These are phyloP conservation scores for Drosophila prostipennis DNA, from an alignment of 2,888 invertebrate genomes.

Conservation along the genomic window DNA sequence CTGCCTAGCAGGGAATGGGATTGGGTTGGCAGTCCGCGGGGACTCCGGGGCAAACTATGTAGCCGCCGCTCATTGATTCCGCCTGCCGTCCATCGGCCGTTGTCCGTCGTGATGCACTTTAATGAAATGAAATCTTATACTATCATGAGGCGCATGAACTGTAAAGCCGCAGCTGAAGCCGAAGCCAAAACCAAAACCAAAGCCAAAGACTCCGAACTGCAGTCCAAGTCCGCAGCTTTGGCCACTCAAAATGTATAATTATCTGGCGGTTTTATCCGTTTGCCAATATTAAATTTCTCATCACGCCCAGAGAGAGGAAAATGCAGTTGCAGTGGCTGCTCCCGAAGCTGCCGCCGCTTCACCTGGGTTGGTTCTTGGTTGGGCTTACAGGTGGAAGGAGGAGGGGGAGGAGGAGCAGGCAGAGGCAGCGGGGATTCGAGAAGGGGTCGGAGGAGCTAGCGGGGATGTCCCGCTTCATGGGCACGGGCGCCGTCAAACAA, in stretches of 20 bases:
- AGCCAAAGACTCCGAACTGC: conserved; percentile 28
- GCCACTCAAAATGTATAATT: conserved; percentile 80
- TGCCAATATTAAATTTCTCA: conserved; percentile 84
- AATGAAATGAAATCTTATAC: conserved; percentile 85
- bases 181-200: conserved; percentile 26
- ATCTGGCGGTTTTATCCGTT: conserved; percentile 80
- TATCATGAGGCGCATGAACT: conserved; percentile 78
- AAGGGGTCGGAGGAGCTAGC: conserved; percentile 1
- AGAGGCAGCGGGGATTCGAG: conserved; percentile 4
- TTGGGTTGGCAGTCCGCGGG: conserved; percentile 9
- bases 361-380: conserved; percentile 22
- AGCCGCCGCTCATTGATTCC: conserved; percentile 71
- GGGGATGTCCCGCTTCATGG: conserved; percentile 66
- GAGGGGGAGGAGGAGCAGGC: conserved; percentile 1
- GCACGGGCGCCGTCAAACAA: conserved; percentile 81
- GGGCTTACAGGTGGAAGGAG: conserved; percentile 14
- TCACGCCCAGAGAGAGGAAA: conserved; percentile 80
- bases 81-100: conserved; percentile 60
- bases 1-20: conserved; percentile 50
- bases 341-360: conserved; percentile 19
- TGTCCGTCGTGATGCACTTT: conserved; percentile 84
- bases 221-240: conserved; percentile 55
- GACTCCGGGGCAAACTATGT: conserved; percentile 44
- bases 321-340: conserved; percentile 43
- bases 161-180: conserved; percentile 52